Conservation (phyloP, 2,888 invertebrate genomes). For the Ophion ventricosus region DNA sequence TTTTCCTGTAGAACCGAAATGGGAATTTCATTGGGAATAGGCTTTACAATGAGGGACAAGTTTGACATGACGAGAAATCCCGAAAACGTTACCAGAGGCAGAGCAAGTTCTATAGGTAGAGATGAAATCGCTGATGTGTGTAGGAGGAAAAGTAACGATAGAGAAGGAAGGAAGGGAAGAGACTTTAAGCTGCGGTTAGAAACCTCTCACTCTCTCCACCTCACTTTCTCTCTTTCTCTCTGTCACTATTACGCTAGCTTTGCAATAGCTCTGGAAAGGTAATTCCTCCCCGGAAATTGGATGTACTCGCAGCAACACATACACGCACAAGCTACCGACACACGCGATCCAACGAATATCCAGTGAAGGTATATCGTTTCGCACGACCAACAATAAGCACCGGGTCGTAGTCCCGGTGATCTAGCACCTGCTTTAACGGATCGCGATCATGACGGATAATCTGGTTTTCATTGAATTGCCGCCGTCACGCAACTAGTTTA, state of each 20-base stretch:
- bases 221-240: conserved; percentile 32
- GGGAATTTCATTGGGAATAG: conserved; percentile 38
- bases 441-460: conserved; percentile 75
- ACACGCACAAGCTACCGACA: conserved; percentile 63
- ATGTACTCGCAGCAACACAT: conserved; percentile 70
- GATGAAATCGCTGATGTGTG: conserved; percentile 16
- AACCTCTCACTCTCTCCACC: conserved; percentile 53
- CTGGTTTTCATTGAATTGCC: conserved; percentile 75
- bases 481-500: conserved; percentile 56
- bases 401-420: conserved; percentile 60
- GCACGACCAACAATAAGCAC: conserved; percentile 37
- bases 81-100: neutral
- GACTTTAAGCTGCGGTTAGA: conserved; percentile 76
- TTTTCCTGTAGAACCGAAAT: neutral
- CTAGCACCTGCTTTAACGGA: conserved; percentile 72
- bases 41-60: neutral
- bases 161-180: conserved; percentile 51
- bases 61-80: conserved; percentile 9
- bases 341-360: conserved; percentile 51
- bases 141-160: conserved; percentile 6
- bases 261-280: conserved; percentile 71
- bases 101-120: conserved; percentile 1
- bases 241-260: conserved; percentile 68
- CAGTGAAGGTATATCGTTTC: conserved; percentile 28
- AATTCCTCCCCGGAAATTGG: conserved; percentile 80